Evolutionary conservation across 2,888 invertebrate genomes (phyloP).

Genomic region (Zygogramma bicolorata): DNA sequence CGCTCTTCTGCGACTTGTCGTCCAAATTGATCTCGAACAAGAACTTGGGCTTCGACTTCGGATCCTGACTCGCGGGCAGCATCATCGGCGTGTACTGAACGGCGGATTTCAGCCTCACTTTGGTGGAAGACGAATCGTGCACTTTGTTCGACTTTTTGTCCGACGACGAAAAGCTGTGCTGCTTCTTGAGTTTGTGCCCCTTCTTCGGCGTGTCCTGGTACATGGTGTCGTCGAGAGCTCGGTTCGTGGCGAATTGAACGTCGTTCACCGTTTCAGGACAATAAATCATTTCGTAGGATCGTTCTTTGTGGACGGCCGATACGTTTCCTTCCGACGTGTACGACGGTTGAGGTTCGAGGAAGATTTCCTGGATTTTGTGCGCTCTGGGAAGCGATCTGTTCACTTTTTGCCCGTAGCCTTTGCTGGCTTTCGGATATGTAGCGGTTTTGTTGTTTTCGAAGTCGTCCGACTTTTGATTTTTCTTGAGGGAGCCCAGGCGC

Average conservation of each 20-base stretch:
- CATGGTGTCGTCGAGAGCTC: slow-evolving; percentile 57
- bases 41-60: slow-evolving; percentile 66
- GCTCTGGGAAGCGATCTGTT: slow-evolving; percentile 63
- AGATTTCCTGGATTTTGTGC: slow-evolving; percentile 56
- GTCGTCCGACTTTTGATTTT: slow-evolving; percentile 54
- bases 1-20: slow-evolving; percentile 61
- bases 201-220: slow-evolving; percentile 56
- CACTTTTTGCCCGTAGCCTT: slow-evolving; percentile 55
- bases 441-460: slow-evolving; percentile 54
- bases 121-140: slow-evolving; percentile 49
- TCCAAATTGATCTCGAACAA: slow-evolving; percentile 73
- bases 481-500: slow-evolving; percentile 62
- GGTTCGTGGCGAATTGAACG: slow-evolving; percentile 64
- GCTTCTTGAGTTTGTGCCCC: slow-evolving; percentile 57
- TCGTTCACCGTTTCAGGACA: slow-evolving; percentile 62
- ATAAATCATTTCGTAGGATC: slow-evolving; percentile 64
- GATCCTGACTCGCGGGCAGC: slow-evolving; percentile 63
- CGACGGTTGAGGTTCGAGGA: not conserved
- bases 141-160: slow-evolving; percentile 65
- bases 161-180: slow-evolving; percentile 59
- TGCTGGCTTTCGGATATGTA: slow-evolving; percentile 60
- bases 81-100: slow-evolving; percentile 72
- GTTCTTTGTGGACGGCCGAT: slow-evolving; percentile 36
- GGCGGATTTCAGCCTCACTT: slow-evolving; percentile 68
- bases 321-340: slow-evolving; percentile 28